Evolutionary conservation across 23 tunicate genomes (phyloP).

Genomic region (Styela plicata): DNA sequence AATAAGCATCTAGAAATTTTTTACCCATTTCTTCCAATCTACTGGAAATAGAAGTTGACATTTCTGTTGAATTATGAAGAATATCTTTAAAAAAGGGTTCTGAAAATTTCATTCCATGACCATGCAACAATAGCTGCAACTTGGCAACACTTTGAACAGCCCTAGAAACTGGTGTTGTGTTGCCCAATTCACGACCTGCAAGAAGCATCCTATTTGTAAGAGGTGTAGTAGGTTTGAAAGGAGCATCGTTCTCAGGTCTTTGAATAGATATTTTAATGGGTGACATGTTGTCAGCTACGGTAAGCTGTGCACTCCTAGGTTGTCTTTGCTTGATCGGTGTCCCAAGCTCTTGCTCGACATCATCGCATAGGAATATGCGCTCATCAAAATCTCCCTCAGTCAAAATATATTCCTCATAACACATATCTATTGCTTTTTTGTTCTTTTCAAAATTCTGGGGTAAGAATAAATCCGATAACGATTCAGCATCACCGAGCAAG

Average conservation of each 20-base stretch:
- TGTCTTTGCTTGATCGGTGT: constrained; percentile 84
- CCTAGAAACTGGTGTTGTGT: constrained; percentile 40
- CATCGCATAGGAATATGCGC: constrained; percentile 78
- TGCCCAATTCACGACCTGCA: constrained; percentile 26
- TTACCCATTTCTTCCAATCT: constrained; percentile 37
- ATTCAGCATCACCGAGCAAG: constrained; percentile 39
- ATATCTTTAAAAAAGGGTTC: neutral
- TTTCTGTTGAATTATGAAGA: constrained; percentile 13
- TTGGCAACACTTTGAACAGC: constrained; percentile 42
- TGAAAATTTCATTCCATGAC: constrained; percentile 16
- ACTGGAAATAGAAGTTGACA: constrained; percentile 22
- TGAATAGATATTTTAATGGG: neutral
- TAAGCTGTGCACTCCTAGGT: neutral
- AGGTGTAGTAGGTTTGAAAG: constrained; percentile 48
- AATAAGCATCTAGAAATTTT: constrained; percentile 37
- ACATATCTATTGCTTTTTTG: constrained; percentile 56
- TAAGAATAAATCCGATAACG: constrained; percentile 23
- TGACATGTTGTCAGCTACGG: neutral
- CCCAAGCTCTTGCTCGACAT: constrained; percentile 77
- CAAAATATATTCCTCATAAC: constrained; percentile 78
- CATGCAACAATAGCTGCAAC: constrained; percentile 48
- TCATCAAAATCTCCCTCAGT: constrained; percentile 96
- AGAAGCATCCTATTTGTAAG: constrained; percentile 83
- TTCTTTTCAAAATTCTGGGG: constrained; percentile 75
- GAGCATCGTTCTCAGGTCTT: neutral